phyloP scores from a whole-genome alignment of 2,888 invertebrate genomes.

The Cistogaster globosa region DNA sequence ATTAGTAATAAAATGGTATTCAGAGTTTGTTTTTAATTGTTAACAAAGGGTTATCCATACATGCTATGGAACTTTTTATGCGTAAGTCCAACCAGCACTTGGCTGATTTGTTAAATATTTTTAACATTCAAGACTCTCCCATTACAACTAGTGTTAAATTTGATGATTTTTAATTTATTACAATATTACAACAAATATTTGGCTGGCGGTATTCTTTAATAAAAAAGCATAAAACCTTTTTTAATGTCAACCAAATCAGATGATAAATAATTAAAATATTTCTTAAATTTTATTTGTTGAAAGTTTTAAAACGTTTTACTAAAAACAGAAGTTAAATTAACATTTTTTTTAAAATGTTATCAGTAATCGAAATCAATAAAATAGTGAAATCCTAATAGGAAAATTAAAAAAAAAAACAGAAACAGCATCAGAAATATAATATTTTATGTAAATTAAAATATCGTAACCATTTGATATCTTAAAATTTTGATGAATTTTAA shows the following conservation, averaged over 20 bases:
- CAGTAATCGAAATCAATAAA: slow-evolving; percentile 1
- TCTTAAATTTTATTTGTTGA: not conserved
- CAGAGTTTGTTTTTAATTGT: too few species aligned
- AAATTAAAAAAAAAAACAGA: not conserved
- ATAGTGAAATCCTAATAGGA: not conserved
- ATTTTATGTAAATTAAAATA: not conserved
- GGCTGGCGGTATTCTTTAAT: slow-evolving; percentile 32
- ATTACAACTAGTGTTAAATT: slow-evolving; percentile 38
- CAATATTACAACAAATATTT: slow-evolving; percentile 8
- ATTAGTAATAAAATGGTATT: too few species aligned
- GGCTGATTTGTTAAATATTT: too few species aligned
- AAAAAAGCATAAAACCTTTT: slow-evolving; percentile 8
- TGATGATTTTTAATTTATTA: not conserved
- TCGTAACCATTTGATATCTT: not conserved
- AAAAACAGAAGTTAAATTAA: not conserved
- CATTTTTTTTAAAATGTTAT: slow-evolving; percentile 39
- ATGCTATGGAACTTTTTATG: too few species aligned
- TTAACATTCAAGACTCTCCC: not conserved
- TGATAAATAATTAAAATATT: slow-evolving; percentile 35
- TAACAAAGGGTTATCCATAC: too few species aligned
- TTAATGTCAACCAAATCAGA: not conserved
- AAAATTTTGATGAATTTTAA: too few species aligned
- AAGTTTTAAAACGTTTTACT: not conserved
- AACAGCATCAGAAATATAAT: not conserved
- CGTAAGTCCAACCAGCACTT: too few species aligned